Percentiles rank a stretch among this genome's conserved stretches.
These are phyloP conservation scores for Anthoscopus minutus DNA, from an alignment of 2,113 vertebrate species.

Conservation along the genomic window DNA sequence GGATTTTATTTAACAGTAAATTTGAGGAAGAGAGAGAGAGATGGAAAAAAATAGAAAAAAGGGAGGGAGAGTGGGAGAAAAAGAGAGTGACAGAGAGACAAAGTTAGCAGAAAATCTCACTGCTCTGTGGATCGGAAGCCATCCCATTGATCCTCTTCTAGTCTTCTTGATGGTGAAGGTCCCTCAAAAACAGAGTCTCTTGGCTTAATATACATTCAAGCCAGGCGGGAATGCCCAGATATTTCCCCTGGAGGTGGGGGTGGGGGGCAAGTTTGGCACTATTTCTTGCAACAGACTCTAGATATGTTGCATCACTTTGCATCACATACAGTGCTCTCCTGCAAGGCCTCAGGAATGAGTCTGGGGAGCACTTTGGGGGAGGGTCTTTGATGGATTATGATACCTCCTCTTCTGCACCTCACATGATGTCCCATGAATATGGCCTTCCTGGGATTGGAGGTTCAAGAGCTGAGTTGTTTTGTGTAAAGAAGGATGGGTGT, in stretches of 20 bases:
- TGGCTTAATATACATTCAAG: background rate
- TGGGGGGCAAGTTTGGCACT: fast-evolving
- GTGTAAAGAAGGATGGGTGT: background rate
- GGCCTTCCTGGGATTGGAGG: fast-evolving
- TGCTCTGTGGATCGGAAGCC: background rate
- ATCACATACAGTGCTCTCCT: no score
- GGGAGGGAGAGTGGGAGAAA: no score
- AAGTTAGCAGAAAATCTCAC: background rate
- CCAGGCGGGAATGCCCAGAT: background rate
- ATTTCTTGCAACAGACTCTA: background rate
- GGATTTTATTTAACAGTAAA: background rate
- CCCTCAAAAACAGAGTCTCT: background rate
- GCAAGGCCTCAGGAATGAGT: background rate
- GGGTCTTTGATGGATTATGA: background rate
- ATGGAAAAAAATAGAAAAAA: background rate
- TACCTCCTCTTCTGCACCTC: background rate
- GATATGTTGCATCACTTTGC: background rate
- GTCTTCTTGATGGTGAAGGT: background rate
- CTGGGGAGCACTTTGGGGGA: background rate
- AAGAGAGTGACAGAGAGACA: background rate
- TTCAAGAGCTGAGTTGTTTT: background rate
- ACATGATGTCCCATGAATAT: no score
- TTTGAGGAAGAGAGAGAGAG: background rate
- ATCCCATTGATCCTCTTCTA: background rate
- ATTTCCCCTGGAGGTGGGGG: background rate